These are phyloP conservation scores for Euthynnus affinis DNA, from an alignment of 2,797 vertebrate genomes.

Conservation along the genomic window DNA sequence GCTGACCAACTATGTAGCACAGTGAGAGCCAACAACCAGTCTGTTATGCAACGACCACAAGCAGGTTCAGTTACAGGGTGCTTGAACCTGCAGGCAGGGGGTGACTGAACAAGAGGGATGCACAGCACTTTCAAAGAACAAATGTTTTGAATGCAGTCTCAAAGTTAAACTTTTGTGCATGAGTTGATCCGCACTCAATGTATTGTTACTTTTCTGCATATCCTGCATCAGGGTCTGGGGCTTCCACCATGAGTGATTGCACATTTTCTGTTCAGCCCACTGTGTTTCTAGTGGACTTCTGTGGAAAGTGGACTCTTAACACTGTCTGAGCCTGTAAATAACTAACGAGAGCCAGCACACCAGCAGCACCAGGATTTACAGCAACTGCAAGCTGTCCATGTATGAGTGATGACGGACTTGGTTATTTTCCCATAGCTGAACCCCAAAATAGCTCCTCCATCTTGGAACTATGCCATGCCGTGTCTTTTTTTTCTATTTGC, in stretches of 20 bases:
- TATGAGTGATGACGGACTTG: conserved; percentile 64
- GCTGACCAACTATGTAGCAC: conserved; percentile 4
- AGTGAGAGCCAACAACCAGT: conserved; percentile 22
- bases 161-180: not conserved
- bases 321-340: conserved; percentile 30
- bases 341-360: conserved; percentile 12
- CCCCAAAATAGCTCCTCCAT: conserved; percentile 75
- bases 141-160: conserved; percentile 4
- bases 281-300: not conserved
- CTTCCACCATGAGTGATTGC: not conserved
- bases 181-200: not conserved
- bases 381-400: conserved; percentile 17
- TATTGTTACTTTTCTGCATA: not conserved
- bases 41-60: conserved; percentile 52
- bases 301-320: conserved; percentile 22
- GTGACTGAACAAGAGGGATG: not conserved
- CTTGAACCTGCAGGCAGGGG: conserved; percentile 25
- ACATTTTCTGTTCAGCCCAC: not conserved
- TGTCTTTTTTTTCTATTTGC: conserved; percentile 38
- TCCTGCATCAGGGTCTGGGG: not conserved
- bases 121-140: conserved; percentile 15
- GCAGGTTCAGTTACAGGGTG: conserved; percentile 41
- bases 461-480: conserved; percentile 61
- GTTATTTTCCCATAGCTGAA: conserved; percentile 78
- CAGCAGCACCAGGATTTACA: conserved; percentile 45